These are phyloP conservation scores for Carposina sasakii DNA, from an alignment of 1,140 invertebrate genomes.

Conservation along the genomic window DNA sequence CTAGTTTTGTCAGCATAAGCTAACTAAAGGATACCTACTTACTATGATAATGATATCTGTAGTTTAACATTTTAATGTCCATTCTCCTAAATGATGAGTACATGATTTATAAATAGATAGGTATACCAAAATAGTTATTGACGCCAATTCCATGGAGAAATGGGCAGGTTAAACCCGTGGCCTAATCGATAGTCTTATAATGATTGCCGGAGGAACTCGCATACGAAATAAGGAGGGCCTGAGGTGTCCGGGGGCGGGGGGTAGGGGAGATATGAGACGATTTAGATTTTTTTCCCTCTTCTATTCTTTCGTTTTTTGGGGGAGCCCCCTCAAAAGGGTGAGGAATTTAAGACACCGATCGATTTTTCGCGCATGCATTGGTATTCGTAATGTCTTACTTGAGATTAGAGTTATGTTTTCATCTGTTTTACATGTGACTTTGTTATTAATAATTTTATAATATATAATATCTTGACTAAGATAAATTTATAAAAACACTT, in stretches of 20 bases:
- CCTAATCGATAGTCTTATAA: constrained; percentile 71
- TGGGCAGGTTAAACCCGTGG: constrained; percentile 63
- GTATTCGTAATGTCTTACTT: constrained; percentile 71
- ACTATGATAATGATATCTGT: too few species aligned
- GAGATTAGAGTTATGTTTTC: constrained; percentile 68
- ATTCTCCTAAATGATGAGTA: too few species aligned
- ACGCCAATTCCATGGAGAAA: constrained; percentile 62
- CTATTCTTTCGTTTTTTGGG: constrained; percentile 71
- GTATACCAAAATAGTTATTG: too few species aligned
- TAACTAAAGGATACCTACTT: too few species aligned
- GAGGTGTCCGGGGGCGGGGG: constrained; percentile 54
- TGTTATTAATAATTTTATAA: too few species aligned
- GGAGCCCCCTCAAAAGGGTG: constrained; percentile 69
- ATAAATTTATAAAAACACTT: too few species aligned
- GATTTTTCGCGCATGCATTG: constrained; percentile 71
- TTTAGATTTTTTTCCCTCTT: constrained; percentile 73
- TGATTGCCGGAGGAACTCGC: constrained; percentile 70
- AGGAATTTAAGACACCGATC: constrained; percentile 71
- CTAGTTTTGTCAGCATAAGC: too few species aligned
- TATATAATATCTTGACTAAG: too few species aligned
- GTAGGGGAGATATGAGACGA: constrained; percentile 68
- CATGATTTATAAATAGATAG: too few species aligned
- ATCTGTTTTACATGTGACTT: constrained; percentile 20
- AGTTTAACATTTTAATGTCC: too few species aligned
- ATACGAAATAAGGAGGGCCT: constrained; percentile 71